Evolutionary conservation across 2,888 invertebrate species (phyloP), one percentile per base, ranked within the genome.

Genomic region (Drosophila anomelani): DNA sequence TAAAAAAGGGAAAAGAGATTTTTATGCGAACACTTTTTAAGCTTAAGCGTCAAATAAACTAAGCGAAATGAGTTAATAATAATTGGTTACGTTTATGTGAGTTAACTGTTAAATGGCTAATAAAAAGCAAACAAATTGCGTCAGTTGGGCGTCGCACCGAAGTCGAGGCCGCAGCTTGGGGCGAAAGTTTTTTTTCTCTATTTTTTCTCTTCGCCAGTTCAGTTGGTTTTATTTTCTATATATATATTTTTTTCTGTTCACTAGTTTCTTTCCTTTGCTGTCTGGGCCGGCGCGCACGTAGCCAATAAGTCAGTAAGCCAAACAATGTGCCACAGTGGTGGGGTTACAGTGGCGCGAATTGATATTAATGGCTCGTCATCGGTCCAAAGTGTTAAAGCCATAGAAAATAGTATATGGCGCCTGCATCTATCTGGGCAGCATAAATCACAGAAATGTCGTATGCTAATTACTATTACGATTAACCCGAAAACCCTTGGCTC

Each of bases 11-110:
- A 29, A 29, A 29, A 29, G 6, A 60, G 32, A 60, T 39, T 20
- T 39, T 20, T 56, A n/a, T 49, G 10, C 44, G 1, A 49, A 32
- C 49, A 5, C 46, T 26, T 9, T 46, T 46, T 4, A 38, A 15
- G 20, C 20, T 51, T 9, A 51, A 23, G 34, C 51, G 1, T 12
- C 36, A 23, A 56, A 17, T 46, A 43, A 64, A 66, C 36, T 44
- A 26, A 56, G 36, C 62, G 64, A 81, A 82, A 82, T 85, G 64
- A 77, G 88, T 79, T 77, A 88, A 86, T 79, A 76, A 88, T 88
- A 86, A 88, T 85, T 83, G 75, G 86, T 72, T 80, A 72, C 86
- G 75, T 79, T 88, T 81, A 83, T 85, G 86, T 76, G 88, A 86
- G 80, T 74, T 71, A 83, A 85, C 88, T 86, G 84, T 74, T 86